Evolutionary conservation across 2,888 invertebrate species (phyloP).

Genomic region (Oeneis ivallda): DNA sequence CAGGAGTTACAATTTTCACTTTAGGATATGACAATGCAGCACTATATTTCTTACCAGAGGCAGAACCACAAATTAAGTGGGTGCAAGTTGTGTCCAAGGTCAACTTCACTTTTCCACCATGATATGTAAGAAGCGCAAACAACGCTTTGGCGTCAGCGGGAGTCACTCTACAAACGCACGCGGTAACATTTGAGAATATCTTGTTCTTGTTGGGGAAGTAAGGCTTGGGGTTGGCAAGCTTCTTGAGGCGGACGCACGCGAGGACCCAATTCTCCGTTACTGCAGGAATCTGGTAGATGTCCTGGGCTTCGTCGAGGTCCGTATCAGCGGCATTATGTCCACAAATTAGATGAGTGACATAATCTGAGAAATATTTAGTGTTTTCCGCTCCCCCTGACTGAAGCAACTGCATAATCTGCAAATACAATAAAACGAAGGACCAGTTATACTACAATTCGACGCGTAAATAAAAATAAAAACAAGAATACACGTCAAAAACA

Average conservation of each 20-base stretch:
- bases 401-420: slow-evolving; percentile 88
- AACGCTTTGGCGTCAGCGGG: slow-evolving; percentile 87
- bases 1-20: slow-evolving; percentile 92
- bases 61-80: slow-evolving; percentile 90
- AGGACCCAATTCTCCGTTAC: slow-evolving; percentile 94
- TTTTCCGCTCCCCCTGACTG: slow-evolving; percentile 94
- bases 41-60: slow-evolving; percentile 88
- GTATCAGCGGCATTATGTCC: slow-evolving; percentile 92
- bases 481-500: slow-evolving; percentile 59
- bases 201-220: slow-evolving; percentile 86
- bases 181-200: slow-evolving; percentile 88
- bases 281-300: slow-evolving; percentile 96
- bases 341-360: slow-evolving; percentile 95
- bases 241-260: slow-evolving; percentile 83
- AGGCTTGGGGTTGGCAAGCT: slow-evolving; percentile 85
- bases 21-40: slow-evolving; percentile 83
- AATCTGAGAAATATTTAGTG: slow-evolving; percentile 93
- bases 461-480: slow-evolving; percentile 57
- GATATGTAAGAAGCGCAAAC: slow-evolving; percentile 92
- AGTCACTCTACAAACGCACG: slow-evolving; percentile 89
- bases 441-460: slow-evolving; percentile 50
- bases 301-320: slow-evolving; percentile 94
- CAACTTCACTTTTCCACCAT: slow-evolving; percentile 91
- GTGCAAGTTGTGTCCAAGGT: slow-evolving; percentile 88
- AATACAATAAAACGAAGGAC: slow-evolving; percentile 55